Evolutionary conservation across 23 tunicate genomes (phyloP).

Genomic region (Corella eumyota): DNA sequence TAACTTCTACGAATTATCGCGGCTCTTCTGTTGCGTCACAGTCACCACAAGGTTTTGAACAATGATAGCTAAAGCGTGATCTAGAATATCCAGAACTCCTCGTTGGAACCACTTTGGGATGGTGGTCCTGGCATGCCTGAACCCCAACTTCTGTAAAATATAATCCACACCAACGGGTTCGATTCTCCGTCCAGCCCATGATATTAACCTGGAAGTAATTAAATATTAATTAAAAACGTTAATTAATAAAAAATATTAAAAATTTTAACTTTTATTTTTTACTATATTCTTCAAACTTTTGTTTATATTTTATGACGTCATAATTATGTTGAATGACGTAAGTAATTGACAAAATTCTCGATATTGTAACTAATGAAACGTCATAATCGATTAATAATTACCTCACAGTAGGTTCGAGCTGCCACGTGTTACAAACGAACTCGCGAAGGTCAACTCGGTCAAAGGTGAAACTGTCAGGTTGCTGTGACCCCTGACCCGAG

Average conservation of each 20-base stretch:
- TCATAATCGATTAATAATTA: not conserved
- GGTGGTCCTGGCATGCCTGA: constrained; percentile 86
- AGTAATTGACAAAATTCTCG: no score
- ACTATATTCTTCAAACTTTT: not conserved
- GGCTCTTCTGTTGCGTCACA: constrained; percentile 39
- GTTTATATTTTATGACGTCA: no score
- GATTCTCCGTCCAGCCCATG: constrained; percentile 87
- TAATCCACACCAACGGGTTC: constrained; percentile 95
- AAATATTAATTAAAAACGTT: not conserved
- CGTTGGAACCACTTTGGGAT: constrained; percentile 98
- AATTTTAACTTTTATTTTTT: not conserved
- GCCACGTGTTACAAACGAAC: constrained; percentile 94
- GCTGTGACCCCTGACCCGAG: constrained; percentile 13
- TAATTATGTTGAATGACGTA: no score
- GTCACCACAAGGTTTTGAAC: constrained; percentile 56
- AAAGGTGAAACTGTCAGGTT: constrained; percentile 20
- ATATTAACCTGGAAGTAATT: constrained; percentile 45
- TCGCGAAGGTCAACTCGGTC: constrained; percentile 72
- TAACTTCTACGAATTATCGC: no score
- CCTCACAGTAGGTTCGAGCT: constrained; percentile 88
- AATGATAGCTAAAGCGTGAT: constrained; percentile 61
- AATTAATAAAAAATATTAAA: not conserved
- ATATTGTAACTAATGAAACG: no score
- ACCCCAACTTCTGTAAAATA: constrained; percentile 80
- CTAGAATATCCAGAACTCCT: constrained; percentile 85